A percentile compares a stretch with the other conserved stretches of the same genome.
phyloP scores from a whole-genome alignment of 2,113 vertebrate species.

The Plecturocebus donacophilus region DNA sequence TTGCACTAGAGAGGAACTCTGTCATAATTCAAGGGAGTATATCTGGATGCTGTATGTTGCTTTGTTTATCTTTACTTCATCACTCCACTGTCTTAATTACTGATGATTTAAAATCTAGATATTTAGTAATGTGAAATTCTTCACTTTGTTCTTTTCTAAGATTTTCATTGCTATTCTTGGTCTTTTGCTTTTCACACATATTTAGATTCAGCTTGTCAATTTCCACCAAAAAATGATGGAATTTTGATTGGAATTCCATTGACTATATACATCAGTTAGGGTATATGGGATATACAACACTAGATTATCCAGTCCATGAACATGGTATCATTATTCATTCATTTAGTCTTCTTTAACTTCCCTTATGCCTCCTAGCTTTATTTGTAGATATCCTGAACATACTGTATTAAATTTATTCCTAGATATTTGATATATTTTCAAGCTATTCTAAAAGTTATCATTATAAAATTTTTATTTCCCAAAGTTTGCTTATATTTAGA shows the following conservation, averaged over 20 bases:
- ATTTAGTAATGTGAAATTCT: background rate
- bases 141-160: background rate
- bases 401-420: background rate
- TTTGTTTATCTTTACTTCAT: background rate
- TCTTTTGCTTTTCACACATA: background rate
- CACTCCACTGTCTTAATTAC: background rate
- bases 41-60: background rate
- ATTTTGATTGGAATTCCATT: background rate
- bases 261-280: background rate
- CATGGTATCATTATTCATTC: background rate
- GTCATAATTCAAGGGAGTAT: background rate
- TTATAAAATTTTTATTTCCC: background rate
- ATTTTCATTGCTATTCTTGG: background rate
- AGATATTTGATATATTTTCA: background rate
- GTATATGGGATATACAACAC: background rate
- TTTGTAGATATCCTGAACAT: background rate
- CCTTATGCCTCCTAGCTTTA: background rate
- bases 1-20: background rate
- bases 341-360: background rate
- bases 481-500: slow-evolving; percentile 17
- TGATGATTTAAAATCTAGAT: background rate
- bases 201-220: background rate
- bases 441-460: background rate
- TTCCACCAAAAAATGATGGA: background rate
- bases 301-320: background rate